Base-by-base conservation (phyloP, 1,140 invertebrate species). In the Phymorhynchus buccinoides region DNA sequence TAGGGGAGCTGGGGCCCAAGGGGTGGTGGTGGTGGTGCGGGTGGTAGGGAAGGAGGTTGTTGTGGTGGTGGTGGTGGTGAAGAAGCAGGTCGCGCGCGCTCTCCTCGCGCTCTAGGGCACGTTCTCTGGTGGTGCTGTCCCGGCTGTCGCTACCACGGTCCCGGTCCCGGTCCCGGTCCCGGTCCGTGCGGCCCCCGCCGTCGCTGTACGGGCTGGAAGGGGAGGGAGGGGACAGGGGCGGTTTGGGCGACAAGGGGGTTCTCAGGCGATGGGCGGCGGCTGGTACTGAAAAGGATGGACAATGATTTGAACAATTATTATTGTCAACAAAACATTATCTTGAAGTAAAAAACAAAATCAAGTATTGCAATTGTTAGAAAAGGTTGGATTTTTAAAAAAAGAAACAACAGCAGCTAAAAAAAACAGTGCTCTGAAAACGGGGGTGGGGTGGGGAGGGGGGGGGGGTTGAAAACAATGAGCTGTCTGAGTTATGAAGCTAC, bases 211-310 rank as follows among this genome's bases (percentile, higher is more conserved):
- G 86, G 44, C 85, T 84, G 14, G 82, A 39, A 39, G 84, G 84
- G n/a, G 86, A 87, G n/a, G 80, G 75, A 18, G 85, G 85, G 3
- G 85, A 86, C 6, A 84, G 71, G 44, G 84, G 84, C 6, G 30
- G 80, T 73, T 87, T 87, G 14, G 83, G 71, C 0, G 86, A 84
- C 0, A 80, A 79, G 22, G 86, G 37, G 7, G 83, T 78, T 9
- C 84, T 41, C 75, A 87, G 78, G 32, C 86, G 80, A n/a, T 84
- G 42, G 6, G 80, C 75, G 22, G 22, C 44, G 66, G 81, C 37
- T 41, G 73, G 62, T 83, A 66, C 22, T 22, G 48, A 16, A 30
- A 37, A 14, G n/a, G 22, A n/a, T n/a, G n/a, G n/a, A n/a, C n/a
- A n/a, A n/a, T n/a, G n/a, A n/a, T n/a, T n/a, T n/a, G n/a, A n/a